Evolutionary conservation across 2,797 vertebrate genomes (phyloP).

Genomic region (Platyrinchus mystaceus): DNA sequence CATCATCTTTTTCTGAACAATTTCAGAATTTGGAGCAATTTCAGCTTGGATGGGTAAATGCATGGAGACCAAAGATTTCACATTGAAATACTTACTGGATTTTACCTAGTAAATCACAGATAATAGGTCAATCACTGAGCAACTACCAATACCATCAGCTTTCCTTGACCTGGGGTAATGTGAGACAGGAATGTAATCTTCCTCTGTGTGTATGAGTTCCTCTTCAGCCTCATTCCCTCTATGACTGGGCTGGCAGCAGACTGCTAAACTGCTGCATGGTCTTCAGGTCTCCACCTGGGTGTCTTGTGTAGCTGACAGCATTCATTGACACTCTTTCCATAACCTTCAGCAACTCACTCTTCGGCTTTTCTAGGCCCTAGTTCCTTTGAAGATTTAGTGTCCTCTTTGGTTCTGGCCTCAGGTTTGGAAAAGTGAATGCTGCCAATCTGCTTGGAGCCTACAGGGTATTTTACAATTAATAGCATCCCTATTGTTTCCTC

Average conservation of each 20-base stretch:
- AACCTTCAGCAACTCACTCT: not conserved
- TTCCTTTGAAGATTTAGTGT: not conserved
- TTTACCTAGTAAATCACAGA: not conserved
- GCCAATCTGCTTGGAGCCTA: constrained; percentile 34
- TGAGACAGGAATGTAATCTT: not conserved
- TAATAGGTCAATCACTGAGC: not conserved
- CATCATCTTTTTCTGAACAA: not conserved
- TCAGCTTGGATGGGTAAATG: not conserved
- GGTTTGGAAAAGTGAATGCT: constrained; percentile 30
- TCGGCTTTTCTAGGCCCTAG: not conserved
- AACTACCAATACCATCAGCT: not conserved
- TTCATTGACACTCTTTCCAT: not conserved
- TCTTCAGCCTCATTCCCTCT: not conserved
- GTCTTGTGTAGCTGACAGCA: not conserved
- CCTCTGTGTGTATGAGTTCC: not conserved
- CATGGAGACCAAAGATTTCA: not conserved
- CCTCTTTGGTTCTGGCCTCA: not conserved
- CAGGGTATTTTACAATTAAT: constrained; percentile 37
- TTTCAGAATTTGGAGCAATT: not conserved
- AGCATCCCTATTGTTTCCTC: constrained; percentile 36
- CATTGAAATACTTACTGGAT: not conserved
- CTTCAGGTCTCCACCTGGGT: fast-evolving
- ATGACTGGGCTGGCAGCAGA: fast-evolving
- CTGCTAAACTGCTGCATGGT: fast-evolving
- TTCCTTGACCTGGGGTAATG: not conserved